Base-by-base conservation (phyloP, 2,113 vertebrate species). In the Chaetorhynchus papuensis region DNA sequence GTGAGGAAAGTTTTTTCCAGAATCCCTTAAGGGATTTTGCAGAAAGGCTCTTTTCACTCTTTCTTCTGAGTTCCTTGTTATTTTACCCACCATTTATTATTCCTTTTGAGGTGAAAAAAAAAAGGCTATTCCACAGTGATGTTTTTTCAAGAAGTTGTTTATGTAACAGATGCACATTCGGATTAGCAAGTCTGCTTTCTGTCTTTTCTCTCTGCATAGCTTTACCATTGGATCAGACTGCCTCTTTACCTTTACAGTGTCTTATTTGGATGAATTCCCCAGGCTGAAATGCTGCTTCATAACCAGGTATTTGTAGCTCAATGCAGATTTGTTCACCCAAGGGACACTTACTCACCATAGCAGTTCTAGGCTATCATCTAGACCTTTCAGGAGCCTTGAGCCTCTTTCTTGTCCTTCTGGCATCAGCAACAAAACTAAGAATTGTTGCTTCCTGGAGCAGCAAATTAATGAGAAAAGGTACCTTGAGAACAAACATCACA, bases 81-180 rank as follows among this genome's bases (percentile, higher is more conserved):
- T 84, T 95, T 92, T 89, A 77, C 15, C 72, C 45, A 39, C 49
- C 41, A 72, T 76, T 87, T 89, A 35, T 68, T 90, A 82, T 71
- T 87, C 35, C 19, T 79, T 47, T 64, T 26, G 47, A 90, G 57
- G 8, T 37, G 4, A 2, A 13, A 56, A 72, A 42, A 83, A 47
- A 54, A 26, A 27, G 35, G 1, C 26, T 70, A 20, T 41, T 82
- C 47, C 35, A 75, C 59, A 75, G 30, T 30, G 52, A 61, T 39
- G 6, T 30, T 93, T 88, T 56, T 75, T 72, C 44, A 56, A 42
- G 8, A 75, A 71, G 11, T 54, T 80, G 64, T 64, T 86, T 89
- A 61, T 76, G 27, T 77, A 92, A 80, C 39, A 80, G 27, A 52
- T 15, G 41, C 13, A 37, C 16, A 33, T 71, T 60, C 71, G 19